Conservation (phyloP, 2,113 vertebrate genomes). For the Cavia porcellus region DNA sequence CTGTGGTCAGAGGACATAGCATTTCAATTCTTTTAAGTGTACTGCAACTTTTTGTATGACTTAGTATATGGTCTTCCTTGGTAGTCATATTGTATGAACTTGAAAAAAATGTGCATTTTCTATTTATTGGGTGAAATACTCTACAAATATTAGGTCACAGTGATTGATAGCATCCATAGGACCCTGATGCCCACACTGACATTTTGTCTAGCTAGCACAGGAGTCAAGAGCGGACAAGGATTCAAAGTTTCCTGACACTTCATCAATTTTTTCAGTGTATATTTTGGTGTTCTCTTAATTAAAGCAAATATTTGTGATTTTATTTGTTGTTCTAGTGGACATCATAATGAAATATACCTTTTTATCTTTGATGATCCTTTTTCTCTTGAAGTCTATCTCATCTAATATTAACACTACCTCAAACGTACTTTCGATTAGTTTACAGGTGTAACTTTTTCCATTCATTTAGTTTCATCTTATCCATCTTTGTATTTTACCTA, state of each 20-base stretch:
- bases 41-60: background rate
- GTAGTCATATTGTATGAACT: background rate
- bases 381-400: background rate
- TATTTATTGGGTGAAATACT: background rate
- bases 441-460: background rate
- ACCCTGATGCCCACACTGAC: background rate
- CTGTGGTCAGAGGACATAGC: background rate
- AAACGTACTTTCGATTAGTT: background rate
- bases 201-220: background rate
- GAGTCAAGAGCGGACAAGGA: background rate
- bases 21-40: background rate
- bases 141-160: background rate
- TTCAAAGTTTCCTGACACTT: background rate
- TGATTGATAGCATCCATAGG: background rate
- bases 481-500: background rate
- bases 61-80: background rate
- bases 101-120: background rate
- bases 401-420: background rate
- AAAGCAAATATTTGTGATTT: background rate
- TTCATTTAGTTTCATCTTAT: background rate
- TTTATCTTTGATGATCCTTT: background rate
- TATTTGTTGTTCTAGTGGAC: background rate
- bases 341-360: background rate
- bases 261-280: background rate
- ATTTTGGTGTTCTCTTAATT: background rate